These are phyloP conservation scores for Alectura lathami DNA, from an alignment of 2,113 vertebrate species.

Conservation along the genomic window DNA sequence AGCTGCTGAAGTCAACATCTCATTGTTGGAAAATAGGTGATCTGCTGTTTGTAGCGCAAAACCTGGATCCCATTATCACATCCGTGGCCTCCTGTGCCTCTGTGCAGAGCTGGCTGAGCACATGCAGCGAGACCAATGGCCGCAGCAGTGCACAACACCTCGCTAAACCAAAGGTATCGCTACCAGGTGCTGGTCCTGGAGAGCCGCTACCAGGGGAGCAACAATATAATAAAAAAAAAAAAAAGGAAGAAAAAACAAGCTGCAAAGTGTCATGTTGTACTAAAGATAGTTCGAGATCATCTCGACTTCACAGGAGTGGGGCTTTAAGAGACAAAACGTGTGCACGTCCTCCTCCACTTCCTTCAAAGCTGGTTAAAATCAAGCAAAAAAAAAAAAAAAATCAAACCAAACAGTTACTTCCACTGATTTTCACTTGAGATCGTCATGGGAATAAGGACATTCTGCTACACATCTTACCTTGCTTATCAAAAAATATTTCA, in stretches of 20 bases:
- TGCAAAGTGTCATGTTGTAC: neutral
- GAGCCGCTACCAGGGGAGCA: neutral
- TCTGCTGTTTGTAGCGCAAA: neutral
- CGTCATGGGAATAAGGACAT: neutral
- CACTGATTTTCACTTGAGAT: neutral
- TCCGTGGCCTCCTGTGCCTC: accelerated
- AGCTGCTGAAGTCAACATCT: neutral
- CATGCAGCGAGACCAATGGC: neutral
- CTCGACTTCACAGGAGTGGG: neutral
- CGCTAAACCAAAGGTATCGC: neutral
- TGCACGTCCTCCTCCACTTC: neutral
- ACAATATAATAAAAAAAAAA: no score
- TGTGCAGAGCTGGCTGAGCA: neutral
- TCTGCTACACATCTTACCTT: neutral
- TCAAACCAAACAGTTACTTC: neutral
- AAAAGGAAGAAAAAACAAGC: neutral
- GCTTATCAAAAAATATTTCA: neutral
- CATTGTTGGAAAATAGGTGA: neutral
- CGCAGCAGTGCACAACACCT: accelerated
- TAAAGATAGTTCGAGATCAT: neutral
- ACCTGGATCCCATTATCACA: neutral
- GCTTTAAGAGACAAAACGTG: neutral
- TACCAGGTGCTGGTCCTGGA: neutral
- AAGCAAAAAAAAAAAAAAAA: neutral
- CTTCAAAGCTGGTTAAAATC: neutral